Conservation (phyloP, 2,888 invertebrate genomes). For the Tigriopus californicus region DNA sequence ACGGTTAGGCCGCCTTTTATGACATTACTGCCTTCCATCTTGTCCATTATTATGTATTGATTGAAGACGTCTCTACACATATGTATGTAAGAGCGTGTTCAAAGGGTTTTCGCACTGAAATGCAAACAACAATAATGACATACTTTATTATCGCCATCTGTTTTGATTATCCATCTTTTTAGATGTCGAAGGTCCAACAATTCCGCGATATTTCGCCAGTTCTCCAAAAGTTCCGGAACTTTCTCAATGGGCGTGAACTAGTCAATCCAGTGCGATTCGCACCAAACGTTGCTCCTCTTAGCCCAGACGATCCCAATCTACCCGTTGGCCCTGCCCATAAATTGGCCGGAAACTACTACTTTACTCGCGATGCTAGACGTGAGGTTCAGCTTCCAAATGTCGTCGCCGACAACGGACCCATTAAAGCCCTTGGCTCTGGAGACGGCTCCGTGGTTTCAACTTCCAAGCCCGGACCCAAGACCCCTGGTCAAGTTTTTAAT, state of each 20-base stretch:
- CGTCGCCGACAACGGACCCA: constrained; percentile 26
- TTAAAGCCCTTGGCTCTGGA: constrained; percentile 8
- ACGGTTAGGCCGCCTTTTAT: too few species aligned
- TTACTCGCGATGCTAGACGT: constrained; percentile 56
- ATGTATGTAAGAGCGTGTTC: too few species aligned
- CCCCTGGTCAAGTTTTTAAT: not conserved
- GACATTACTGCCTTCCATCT: too few species aligned
- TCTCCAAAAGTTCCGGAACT: not conserved
- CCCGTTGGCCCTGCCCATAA: constrained; percentile 65
- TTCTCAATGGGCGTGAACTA: constrained; percentile 3
- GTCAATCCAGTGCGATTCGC: constrained; percentile 8
- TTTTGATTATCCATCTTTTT: too few species aligned
- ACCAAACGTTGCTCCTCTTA: not conserved
- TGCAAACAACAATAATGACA: too few species aligned
- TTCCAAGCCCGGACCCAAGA: not conserved
- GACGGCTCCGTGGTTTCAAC: constrained; percentile 18
- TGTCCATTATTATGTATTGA: too few species aligned
- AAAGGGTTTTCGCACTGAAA: too few species aligned
- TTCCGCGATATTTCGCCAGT: constrained; percentile 6
- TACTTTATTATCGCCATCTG: too few species aligned
- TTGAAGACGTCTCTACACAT: too few species aligned
- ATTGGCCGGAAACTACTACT: constrained; percentile 65
- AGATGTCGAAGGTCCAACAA: not conserved
- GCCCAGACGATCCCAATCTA: constrained; percentile 33
- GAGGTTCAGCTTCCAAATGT: constrained; percentile 49